Evolutionary conservation across 2,797 vertebrate species (phyloP), one percentile per base, ranked within the genome.

Genomic region (Mastacembelus armatus): DNA sequence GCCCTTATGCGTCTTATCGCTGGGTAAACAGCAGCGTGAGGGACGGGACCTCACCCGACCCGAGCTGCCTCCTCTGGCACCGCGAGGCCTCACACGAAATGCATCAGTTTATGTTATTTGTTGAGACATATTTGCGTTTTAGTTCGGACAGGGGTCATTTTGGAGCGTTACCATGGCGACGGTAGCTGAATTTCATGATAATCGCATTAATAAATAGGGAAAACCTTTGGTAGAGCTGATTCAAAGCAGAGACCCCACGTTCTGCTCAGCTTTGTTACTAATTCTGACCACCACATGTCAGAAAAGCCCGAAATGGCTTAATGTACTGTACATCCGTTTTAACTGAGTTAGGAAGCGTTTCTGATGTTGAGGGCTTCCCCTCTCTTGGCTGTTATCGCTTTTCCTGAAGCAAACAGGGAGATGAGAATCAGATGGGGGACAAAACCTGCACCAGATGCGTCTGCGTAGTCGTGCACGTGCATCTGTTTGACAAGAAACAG

Each of bases 371-470:
- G 36, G 26, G 66, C 7, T 54, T n/a, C 48, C 63, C 45, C 27
- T 60, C 43, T 66, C 10, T 22, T 58, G 52, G 42, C 60, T 55
- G 7, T 62, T 51, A 64, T 73, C 65, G 66, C 26, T 29, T 44
- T 44, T 68, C 68, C 76, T 58, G 54, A 10, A 62, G 68, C 49
- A 44, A 63, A 68, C 45, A 22, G n/a, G 16, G 8, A 51, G 69
- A 83, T 80, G 73, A 47, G 57, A 63, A 74, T 81, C 84, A 83
- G 69, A 76, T 64, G 67, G 40, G 43, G 49, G n/a, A 8, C n/a
- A 9, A 52, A 75, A 67, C 66, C 29, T 62, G 60, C 1, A 58
- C 67, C 80, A 83, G 74, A 81, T 85, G 83, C 49, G 18, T 33
- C 52, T 42, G 9, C 27, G 22, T 1, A 2, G 43, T 44, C 43